A percentile compares a stretch with the other conserved stretches of the same genome.
Conservation (phyloP, 2,113 vertebrate genomes). For the Scomber colias region DNA sequence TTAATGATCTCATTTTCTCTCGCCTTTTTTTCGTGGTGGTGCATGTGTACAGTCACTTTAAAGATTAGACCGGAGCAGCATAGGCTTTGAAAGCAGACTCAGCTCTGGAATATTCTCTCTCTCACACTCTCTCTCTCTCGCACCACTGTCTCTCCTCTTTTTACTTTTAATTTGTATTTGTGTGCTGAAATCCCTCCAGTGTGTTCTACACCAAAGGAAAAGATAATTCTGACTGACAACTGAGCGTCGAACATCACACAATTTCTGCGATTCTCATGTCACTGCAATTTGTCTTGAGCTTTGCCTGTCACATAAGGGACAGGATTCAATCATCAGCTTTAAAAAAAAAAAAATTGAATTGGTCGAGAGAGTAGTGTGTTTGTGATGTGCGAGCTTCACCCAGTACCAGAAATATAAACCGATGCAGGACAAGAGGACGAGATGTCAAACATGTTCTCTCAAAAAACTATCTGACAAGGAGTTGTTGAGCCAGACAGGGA, state of each 20-base stretch:
- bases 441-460: constrained; percentile 33
- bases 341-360: constrained; percentile 40
- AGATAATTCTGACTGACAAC: constrained; percentile 79
- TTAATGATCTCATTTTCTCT: constrained; percentile 82
- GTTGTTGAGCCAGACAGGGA: constrained; percentile 20
- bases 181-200: constrained; percentile 65
- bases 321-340: constrained; percentile 60
- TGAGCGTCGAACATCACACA: constrained; percentile 47
- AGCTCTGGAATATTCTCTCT: constrained; percentile 47
- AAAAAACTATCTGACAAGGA: constrained; percentile 32
- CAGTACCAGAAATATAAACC: constrained; percentile 60
- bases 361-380: constrained; percentile 2
- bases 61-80: constrained; percentile 73
- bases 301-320: constrained; percentile 55
- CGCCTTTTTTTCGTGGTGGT: constrained; percentile 36
- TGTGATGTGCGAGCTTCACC: constrained; percentile 26
- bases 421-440: constrained; percentile 30
- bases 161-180: constrained; percentile 70
- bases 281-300: constrained; percentile 46
- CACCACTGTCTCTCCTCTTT: constrained; percentile 40
- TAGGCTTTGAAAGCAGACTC: constrained; percentile 47
- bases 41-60: constrained; percentile 70
- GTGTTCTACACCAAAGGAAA: constrained; percentile 50
- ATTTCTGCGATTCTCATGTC: constrained; percentile 57
- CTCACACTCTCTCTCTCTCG: constrained; percentile 2